These are phyloP conservation scores for Lithobates pipiens DNA, from an alignment of 2,797 vertebrate genomes.

Conservation along the genomic window DNA sequence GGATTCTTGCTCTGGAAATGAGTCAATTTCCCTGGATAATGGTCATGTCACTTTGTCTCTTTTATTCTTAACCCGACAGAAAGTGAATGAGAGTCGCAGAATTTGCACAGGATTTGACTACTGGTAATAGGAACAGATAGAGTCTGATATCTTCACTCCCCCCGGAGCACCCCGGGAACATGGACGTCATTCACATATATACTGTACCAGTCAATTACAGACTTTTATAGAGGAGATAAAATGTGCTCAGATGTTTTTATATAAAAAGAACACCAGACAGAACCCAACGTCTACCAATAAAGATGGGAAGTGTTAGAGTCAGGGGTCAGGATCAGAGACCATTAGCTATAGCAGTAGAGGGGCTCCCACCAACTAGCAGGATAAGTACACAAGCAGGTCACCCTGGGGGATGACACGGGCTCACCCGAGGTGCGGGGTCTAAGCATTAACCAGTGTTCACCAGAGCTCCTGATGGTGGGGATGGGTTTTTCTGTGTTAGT, in stretches of 20 bases:
- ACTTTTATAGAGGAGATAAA: neutral
- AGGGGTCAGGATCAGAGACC: no score
- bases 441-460: no score
- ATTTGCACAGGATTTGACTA: neutral
- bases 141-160: neutral
- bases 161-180: neutral
- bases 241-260: neutral
- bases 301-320: no score
- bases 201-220: neutral
- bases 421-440: no score
- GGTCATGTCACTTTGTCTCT: slow-evolving; percentile 51
- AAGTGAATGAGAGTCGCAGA: slow-evolving; percentile 21
- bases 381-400: no score
- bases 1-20: slow-evolving; percentile 45
- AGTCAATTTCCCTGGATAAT: slow-evolving; percentile 54
- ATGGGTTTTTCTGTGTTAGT: no score
- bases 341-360: no score
- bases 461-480: no score
- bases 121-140: neutral
- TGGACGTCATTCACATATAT: neutral
- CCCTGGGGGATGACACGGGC: no score
- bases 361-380: no score
- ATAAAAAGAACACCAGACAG: no score
- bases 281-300: no score
- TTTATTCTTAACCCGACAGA: slow-evolving; percentile 24